These are phyloP conservation scores for Myotis pilosus DNA, from an alignment of 2,797 vertebrate genomes.

Conservation along the genomic window DNA sequence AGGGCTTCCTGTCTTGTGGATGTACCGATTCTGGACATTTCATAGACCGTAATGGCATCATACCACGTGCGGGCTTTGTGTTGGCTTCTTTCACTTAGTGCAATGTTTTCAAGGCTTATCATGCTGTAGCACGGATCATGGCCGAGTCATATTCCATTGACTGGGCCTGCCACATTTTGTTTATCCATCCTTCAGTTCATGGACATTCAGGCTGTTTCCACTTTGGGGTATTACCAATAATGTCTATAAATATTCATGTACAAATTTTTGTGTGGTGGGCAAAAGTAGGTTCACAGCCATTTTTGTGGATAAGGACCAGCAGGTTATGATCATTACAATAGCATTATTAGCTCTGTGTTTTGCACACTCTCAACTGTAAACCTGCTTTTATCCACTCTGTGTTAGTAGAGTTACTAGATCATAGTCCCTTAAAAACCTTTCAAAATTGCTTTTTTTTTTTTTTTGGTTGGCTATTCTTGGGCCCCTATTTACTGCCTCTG, in stretches of 20 bases:
- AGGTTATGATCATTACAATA: not conserved
- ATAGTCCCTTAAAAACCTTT: not conserved
- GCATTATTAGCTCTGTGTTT: not conserved
- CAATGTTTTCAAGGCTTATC: not conserved
- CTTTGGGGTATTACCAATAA: not conserved
- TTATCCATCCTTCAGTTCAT: not conserved
- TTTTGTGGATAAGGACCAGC: not conserved
- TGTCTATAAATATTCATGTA: not conserved
- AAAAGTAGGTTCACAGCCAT: not conserved
- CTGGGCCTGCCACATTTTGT: not conserved
- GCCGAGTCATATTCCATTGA: not conserved
- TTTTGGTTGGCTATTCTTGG: not conserved
- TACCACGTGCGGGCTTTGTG: not conserved
- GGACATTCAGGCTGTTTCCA: not conserved
- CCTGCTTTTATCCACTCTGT: not conserved
- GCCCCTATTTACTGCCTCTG: not conserved
- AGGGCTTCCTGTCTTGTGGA: not conserved
- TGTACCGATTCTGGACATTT: not conserved
- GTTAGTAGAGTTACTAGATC: not conserved
- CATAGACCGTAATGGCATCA: not conserved
- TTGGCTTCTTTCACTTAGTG: not conserved
- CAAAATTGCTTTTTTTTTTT: not conserved
- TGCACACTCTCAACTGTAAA: not conserved
- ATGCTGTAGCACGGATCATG: fast-evolving
- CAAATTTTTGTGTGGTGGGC: not conserved